Conservation (phyloP, 2,888 invertebrate species). For the Himalopsyche anomala region DNA sequence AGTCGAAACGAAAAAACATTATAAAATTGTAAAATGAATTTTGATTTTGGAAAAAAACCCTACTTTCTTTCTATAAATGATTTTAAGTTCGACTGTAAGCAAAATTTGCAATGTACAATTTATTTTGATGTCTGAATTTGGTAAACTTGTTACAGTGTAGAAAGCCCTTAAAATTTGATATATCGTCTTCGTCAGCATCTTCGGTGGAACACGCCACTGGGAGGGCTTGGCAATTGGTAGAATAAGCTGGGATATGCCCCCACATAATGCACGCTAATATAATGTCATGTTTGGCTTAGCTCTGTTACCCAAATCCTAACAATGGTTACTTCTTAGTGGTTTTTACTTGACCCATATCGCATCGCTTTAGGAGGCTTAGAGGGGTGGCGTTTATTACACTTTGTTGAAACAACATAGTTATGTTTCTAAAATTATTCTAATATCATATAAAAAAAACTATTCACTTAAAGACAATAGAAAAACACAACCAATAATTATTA, state of each 20-base stretch:
- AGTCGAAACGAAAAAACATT: no score
- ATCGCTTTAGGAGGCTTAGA: slow-evolving; percentile 23
- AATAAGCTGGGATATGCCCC: slow-evolving; percentile 33
- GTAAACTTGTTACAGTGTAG: no score
- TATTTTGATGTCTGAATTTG: no score
- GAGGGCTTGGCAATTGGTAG: slow-evolving; percentile 38
- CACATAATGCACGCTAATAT: slow-evolving; percentile 53
- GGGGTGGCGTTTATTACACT: background rate
- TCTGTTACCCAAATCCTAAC: slow-evolving; percentile 54
- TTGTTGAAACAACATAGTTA: background rate
- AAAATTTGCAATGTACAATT: no score
- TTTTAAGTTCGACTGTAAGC: no score
- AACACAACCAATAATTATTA: no score
- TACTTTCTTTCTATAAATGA: no score
- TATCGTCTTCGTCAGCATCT: background rate
- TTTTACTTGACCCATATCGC: slow-evolving; percentile 43
- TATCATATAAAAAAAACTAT: background rate
- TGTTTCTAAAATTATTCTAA: background rate
- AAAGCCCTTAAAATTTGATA: background rate
- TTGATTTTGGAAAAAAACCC: no score
- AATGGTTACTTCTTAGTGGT: slow-evolving; percentile 54
- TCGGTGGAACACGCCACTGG: background rate
- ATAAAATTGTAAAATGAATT: no score
- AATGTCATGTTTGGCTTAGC: slow-evolving; percentile 61
- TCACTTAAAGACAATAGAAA: no score